A percentile compares a stretch with the other conserved stretches of the same genome.
Conservation (phyloP, 2,888 invertebrate genomes). For the Gastrophysa polygoni region DNA sequence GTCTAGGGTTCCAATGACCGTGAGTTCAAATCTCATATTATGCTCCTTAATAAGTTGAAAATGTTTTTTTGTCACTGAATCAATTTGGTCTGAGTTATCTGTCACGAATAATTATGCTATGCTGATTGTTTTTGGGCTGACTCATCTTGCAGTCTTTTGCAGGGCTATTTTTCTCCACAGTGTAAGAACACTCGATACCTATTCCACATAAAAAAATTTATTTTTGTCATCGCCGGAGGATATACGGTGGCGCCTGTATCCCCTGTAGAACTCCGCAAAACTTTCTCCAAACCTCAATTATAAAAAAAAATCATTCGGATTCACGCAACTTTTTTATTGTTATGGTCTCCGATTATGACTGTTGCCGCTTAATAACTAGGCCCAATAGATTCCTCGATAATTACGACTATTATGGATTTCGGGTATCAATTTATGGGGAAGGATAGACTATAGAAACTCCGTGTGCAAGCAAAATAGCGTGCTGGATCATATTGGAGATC, state of each 20-base stretch:
- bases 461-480: neutral
- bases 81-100: too few relatives aligned
- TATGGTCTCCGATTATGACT: constrained; percentile 5
- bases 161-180: too few relatives aligned
- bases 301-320: neutral
- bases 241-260: neutral
- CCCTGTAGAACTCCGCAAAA: neutral
- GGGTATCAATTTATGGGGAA: neutral
- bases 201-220: too few relatives aligned
- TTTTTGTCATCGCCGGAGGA: too few relatives aligned
- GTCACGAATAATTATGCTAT: too few relatives aligned
- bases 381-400: neutral
- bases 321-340: constrained; percentile 14
- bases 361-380: constrained; percentile 15
- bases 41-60: too few relatives aligned
- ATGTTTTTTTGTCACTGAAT: too few relatives aligned
- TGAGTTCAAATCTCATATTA: too few relatives aligned
- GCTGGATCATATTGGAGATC: neutral
- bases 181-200: too few relatives aligned
- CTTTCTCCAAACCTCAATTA: neutral
- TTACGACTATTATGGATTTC: neutral
- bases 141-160: too few relatives aligned
- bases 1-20: too few relatives aligned
- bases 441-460: neutral
- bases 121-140: too few relatives aligned